These are phyloP conservation scores for Venustoraphidia nigricollis DNA, from an alignment of 2,888 invertebrate genomes.

Conservation along the genomic window DNA sequence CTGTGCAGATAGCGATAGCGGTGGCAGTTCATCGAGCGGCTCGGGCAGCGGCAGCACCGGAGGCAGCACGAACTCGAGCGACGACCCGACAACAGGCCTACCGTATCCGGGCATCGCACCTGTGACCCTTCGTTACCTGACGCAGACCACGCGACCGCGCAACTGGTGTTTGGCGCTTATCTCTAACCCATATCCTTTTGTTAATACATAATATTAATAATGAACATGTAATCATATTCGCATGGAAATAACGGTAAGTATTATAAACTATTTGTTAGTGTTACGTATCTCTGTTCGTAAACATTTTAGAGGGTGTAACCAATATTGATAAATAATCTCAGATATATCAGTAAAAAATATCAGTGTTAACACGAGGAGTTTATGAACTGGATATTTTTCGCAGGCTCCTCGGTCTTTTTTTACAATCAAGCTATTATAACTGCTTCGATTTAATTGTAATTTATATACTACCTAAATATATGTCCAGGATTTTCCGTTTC, in stretches of 20 bases:
- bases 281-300: too few relatives aligned
- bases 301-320: too few relatives aligned
- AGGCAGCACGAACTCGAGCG: conserved; percentile 39
- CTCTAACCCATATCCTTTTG: conserved; percentile 99
- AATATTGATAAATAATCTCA: too few relatives aligned
- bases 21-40: conserved; percentile 26
- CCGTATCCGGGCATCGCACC: conserved; percentile 89
- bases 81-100: conserved; percentile 45
- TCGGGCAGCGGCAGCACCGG: conserved; percentile 28
- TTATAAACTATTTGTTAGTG: too few relatives aligned
- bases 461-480: too few relatives aligned
- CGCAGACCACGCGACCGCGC: conserved; percentile 78
- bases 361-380: too few relatives aligned
- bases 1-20: conserved; percentile 13
- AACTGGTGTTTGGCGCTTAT: conserved; percentile 93
- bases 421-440: too few relatives aligned
- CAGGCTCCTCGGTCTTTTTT: too few relatives aligned
- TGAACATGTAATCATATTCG: background rate
- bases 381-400: too few relatives aligned
- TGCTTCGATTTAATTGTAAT: too few relatives aligned
- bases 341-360: too few relatives aligned
- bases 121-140: conserved; percentile 70
- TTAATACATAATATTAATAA: background rate
- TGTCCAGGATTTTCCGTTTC: too few relatives aligned
- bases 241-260: background rate